Conservation (phyloP, 2,888 invertebrate genomes). For the Thymelicus acteon region DNA sequence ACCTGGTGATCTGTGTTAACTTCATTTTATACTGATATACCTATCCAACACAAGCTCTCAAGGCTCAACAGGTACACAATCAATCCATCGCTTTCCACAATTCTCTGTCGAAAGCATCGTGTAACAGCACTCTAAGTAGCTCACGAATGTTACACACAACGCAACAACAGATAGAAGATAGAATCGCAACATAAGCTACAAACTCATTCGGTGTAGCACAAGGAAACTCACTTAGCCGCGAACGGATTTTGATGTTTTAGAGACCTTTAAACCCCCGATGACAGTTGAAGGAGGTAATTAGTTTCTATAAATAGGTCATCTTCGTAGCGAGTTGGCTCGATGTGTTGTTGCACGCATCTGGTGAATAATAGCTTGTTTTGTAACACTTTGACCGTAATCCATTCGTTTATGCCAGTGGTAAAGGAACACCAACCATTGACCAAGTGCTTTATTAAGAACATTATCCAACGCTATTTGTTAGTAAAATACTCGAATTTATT, state of each 20-base stretch:
- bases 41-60: not conserved
- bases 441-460: no score
- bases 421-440: no score
- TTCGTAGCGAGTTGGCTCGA: not conserved
- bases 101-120: constrained; percentile 3
- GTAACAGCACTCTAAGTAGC: constrained; percentile 25
- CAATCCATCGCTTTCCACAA: constrained; percentile 9
- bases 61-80: not conserved
- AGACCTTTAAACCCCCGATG: constrained; percentile 51
- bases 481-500: no score
- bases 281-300: constrained; percentile 36
- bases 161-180: constrained; percentile 28
- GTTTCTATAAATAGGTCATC: constrained; percentile 33
- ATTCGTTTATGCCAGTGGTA: no score
- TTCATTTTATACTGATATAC: no score
- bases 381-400: not conserved
- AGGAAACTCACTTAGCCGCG: constrained; percentile 55
- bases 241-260: constrained; percentile 52
- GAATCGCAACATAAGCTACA: constrained; percentile 19
- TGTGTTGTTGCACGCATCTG: not conserved
- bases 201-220: constrained; percentile 46
- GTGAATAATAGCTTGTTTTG: not conserved
- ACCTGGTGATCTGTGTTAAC: no score
- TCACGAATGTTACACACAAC: constrained; percentile 19
- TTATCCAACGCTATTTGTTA: no score